Conservation (phyloP, 2,113 vertebrate genomes). For the Epinephelus cyanopodus region DNA sequence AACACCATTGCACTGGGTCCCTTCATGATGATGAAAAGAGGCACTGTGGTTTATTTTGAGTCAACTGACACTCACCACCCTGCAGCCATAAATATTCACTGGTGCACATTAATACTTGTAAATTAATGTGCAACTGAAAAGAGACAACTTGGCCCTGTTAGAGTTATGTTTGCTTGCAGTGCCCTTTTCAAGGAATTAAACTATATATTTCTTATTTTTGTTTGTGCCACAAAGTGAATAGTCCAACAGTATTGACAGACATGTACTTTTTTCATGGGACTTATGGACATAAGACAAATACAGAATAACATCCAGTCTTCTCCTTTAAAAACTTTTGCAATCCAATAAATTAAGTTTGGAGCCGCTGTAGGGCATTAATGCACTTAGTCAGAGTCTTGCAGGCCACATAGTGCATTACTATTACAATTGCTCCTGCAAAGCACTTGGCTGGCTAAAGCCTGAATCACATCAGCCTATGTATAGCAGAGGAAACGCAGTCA, state of each 20-base stretch:
- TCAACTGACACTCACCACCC: not conserved
- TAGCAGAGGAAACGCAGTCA: not conserved
- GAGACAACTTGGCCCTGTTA: not conserved
- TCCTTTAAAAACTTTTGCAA: constrained; percentile 14
- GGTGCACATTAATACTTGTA: not conserved
- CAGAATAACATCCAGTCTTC: not conserved
- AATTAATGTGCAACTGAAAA: not conserved
- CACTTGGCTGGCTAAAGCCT: not conserved
- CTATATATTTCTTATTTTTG: not conserved
- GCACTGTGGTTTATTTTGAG: constrained; percentile 3
- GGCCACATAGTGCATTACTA: not conserved
- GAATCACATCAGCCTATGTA: not conserved
- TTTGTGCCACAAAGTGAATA: not conserved
- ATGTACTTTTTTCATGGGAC: not conserved
- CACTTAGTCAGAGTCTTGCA: not conserved
- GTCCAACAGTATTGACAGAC: not conserved
- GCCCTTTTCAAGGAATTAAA: not conserved
- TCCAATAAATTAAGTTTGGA: not conserved
- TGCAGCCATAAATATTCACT: not conserved
- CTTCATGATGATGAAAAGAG: not conserved
- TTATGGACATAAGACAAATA: constrained; percentile 1
- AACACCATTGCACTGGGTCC: not conserved
- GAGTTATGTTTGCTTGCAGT: not conserved
- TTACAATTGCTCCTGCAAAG: not conserved
- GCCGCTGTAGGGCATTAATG: not conserved